phyloP scores from a whole-genome alignment of 2,113 vertebrate genomes.

The Psittacara wagleri region DNA sequence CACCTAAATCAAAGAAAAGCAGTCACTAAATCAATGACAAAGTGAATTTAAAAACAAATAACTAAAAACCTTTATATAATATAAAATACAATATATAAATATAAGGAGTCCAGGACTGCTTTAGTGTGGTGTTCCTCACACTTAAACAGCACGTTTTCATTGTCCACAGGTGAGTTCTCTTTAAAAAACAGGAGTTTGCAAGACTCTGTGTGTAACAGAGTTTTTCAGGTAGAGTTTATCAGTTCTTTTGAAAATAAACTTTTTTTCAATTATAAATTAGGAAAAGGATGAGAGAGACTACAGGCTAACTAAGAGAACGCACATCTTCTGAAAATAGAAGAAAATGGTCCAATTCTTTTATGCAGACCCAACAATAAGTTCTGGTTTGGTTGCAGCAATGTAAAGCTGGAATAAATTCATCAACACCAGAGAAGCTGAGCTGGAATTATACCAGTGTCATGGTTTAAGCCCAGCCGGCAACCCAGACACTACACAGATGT shows the following conservation, averaged over 20 bases:
- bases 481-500: no score
- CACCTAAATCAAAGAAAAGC: background rate
- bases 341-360: background rate
- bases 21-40: background rate
- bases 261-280: background rate
- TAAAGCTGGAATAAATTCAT: slow-evolving; percentile 14
- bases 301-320: background rate
- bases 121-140: background rate
- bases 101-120: background rate
- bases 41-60: background rate
- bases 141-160: background rate
- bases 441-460: background rate
- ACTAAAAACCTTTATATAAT: background rate
- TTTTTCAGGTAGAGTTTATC: background rate
- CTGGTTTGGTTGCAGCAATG: background rate
- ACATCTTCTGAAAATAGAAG: background rate
- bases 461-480: no score
- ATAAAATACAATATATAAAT: background rate
- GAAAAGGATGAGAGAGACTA: background rate
- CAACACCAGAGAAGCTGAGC: background rate
- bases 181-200: background rate
- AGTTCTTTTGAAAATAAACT: background rate
- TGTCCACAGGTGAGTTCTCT: background rate
- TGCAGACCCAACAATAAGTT: background rate
- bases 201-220: background rate